Evolutionary conservation across 2,797 vertebrate genomes (phyloP).

Genomic region (Bovichtus diacanthus): DNA sequence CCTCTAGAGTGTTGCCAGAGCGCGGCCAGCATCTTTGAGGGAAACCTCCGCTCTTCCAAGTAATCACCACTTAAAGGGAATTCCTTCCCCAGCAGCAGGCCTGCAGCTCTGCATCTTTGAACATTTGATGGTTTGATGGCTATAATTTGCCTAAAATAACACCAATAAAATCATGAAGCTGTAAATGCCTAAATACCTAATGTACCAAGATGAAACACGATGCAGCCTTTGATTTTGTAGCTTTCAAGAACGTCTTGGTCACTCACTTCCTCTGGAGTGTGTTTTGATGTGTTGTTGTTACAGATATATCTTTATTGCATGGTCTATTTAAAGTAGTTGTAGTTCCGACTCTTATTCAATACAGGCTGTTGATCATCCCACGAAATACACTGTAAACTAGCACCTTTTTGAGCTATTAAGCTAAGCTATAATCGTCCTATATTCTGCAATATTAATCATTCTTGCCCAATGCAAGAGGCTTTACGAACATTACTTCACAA

Average conservation of each 20-base stretch:
- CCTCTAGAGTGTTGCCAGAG: constrained; percentile 49
- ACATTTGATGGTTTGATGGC: constrained; percentile 74
- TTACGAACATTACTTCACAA: constrained; percentile 30
- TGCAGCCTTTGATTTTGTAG: constrained; percentile 54
- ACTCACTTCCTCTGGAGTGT: constrained; percentile 7
- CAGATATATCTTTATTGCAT: constrained; percentile 36
- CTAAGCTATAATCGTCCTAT: constrained; percentile 58
- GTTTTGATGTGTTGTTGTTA: constrained; percentile 42
- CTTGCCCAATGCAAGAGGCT: constrained; percentile 34
- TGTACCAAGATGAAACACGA: constrained; percentile 70
- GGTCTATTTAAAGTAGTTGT: constrained; percentile 34
- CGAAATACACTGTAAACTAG: constrained; percentile 50
- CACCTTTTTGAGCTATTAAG: constrained; percentile 52
- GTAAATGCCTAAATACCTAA: constrained; percentile 73
- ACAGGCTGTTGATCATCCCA: constrained; percentile 36
- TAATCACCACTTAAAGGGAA: constrained; percentile 79
- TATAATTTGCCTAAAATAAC: constrained; percentile 84
- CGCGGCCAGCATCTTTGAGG: constrained; percentile 53
- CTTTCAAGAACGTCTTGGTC: constrained; percentile 22
- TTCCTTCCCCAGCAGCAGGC: constrained; percentile 62
- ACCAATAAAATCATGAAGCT: constrained; percentile 73
- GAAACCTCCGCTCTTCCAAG: constrained; percentile 62
- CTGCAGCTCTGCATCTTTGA: constrained; percentile 68
- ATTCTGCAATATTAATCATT: constrained; percentile 40
- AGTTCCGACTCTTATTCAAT: constrained; percentile 7